phyloP scores from a whole-genome alignment of 2,888 invertebrate species.

The Atrina japonica region DNA sequence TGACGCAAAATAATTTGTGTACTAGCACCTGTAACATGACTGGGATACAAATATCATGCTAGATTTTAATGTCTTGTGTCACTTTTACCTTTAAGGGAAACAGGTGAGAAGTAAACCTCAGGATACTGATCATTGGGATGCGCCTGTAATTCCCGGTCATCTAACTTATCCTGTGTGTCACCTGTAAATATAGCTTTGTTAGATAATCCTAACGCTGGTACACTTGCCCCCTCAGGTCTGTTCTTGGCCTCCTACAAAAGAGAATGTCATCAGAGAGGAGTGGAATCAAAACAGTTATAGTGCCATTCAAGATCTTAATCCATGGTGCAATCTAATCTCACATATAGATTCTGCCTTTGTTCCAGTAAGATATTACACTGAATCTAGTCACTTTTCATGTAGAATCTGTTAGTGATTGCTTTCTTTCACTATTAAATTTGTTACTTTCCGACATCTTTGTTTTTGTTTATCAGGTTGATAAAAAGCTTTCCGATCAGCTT shows the following conservation, averaged over 20 bases:
- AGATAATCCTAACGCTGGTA: conserved; percentile 96
- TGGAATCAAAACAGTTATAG: neutral
- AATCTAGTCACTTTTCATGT: too few relatives aligned
- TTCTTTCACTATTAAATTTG: too few relatives aligned
- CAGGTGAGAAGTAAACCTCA: conserved; percentile 85
- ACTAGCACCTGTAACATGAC: too few relatives aligned
- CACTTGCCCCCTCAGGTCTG: conserved; percentile 88
- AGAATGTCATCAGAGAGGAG: neutral
- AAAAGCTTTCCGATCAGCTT: too few relatives aligned
- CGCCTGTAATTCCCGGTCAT: conserved; percentile 74
- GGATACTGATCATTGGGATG: conserved; percentile 84
- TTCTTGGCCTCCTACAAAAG: conserved; percentile 53
- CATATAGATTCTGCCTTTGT: neutral
- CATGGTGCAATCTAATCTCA: neutral
- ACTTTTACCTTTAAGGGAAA: conserved; percentile 62
- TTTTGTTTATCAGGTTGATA: too few relatives aligned
- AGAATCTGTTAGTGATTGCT: too few relatives aligned
- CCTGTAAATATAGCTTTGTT: conserved; percentile 92
- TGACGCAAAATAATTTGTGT: too few relatives aligned
- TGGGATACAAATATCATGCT: too few relatives aligned
- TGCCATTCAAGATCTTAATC: neutral
- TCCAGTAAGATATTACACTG: too few relatives aligned
- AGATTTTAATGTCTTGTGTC: neutral
- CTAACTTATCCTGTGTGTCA: conserved; percentile 39
- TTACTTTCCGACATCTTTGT: too few relatives aligned